Evolutionary conservation across 2,113 vertebrate species (phyloP).

Genomic region (Tauraco erythrolophus): DNA sequence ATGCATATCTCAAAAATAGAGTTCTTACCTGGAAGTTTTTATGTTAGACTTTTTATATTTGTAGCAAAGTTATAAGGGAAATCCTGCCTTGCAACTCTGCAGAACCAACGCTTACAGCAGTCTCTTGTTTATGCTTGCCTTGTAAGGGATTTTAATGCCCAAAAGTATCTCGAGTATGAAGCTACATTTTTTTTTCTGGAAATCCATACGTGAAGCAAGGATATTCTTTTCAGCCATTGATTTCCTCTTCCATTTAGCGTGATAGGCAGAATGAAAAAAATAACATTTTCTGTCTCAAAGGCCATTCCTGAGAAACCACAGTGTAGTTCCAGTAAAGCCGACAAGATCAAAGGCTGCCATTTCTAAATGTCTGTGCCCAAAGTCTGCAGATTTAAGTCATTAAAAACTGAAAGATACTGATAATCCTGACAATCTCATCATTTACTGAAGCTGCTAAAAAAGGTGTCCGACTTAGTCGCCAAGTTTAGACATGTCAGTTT

Average conservation of each 20-base stretch:
- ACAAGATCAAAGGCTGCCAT: neutral
- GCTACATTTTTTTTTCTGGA: neutral
- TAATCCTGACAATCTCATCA: neutral
- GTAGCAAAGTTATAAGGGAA: neutral
- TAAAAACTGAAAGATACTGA: neutral
- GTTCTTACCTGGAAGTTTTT: neutral
- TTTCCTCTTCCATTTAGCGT: neutral
- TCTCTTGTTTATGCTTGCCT: neutral
- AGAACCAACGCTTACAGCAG: neutral
- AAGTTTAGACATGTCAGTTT: neutral
- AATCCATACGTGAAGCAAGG: neutral
- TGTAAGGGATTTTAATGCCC: neutral
- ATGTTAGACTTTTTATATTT: neutral
- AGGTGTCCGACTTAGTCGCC: neutral
- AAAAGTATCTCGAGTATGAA: neutral
- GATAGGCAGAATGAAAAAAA: neutral
- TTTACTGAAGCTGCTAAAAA: neutral
- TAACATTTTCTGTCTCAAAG: neutral
- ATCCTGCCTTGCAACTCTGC: neutral
- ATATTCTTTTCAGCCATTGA: neutral
- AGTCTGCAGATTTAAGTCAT: neutral
- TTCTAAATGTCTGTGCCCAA: neutral
- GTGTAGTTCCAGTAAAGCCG: neutral
- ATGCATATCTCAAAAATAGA: neutral
- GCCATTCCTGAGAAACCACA: neutral